Percentiles rank a stretch among this genome's conserved stretches.
These are phyloP conservation scores for Ciona savignyi DNA, from an alignment of 23 tunicate genomes.

Conservation along the genomic window DNA sequence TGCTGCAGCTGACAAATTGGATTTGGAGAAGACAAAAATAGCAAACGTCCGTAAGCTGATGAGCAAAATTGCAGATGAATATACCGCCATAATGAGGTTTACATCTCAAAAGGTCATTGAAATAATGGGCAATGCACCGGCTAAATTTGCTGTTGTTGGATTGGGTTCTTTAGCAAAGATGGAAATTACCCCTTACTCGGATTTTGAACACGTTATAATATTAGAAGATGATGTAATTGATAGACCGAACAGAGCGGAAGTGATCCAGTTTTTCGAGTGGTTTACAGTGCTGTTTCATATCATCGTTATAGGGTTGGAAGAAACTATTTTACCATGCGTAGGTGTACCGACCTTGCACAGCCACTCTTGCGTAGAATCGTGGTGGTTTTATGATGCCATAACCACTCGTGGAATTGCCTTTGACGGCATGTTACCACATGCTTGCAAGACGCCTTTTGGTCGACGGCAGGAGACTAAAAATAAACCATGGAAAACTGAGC, in stretches of 20 bases:
- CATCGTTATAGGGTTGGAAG: constrained; percentile 14
- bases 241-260: neutral
- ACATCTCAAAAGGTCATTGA: constrained; percentile 6
- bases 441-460: constrained; percentile 28
- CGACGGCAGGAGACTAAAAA: constrained; percentile 17
- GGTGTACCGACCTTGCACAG: constrained; percentile 18
- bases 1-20: neutral
- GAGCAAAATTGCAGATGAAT: constrained; percentile 1
- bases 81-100: constrained; percentile 4
- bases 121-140: constrained; percentile 19
- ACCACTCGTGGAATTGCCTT: constrained; percentile 25
- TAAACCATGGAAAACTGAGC: constrained; percentile 3
- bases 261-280: constrained; percentile 25
- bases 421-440: constrained; percentile 31
- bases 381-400: constrained; percentile 24
- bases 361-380: neutral
- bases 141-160: constrained; percentile 25
- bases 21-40: neutral
- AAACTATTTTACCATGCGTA: constrained; percentile 18
- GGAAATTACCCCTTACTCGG: constrained; percentile 35
- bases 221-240: constrained; percentile 13
- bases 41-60: neutral
- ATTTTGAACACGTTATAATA: constrained; percentile 35
- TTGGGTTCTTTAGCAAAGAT: constrained; percentile 30
- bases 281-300: constrained; percentile 24